Base-by-base conservation (phyloP, 2,888 invertebrate genomes). In the Dicycla oo region DNA sequence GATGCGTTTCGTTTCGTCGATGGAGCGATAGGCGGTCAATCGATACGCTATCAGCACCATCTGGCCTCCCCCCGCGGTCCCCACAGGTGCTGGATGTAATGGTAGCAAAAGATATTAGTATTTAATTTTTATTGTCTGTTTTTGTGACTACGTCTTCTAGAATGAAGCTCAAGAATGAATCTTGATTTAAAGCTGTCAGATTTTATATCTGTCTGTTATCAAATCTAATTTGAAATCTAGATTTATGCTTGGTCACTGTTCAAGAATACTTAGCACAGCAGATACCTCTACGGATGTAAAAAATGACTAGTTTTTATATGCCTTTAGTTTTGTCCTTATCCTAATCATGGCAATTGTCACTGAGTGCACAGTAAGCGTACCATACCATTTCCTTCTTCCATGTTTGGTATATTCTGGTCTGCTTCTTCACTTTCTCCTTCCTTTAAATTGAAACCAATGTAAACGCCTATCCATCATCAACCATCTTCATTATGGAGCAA, bases 11-110 rank as follows among this genome's bases (percentile, higher is more conserved):
- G 87, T 90, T 87, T 83, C 75, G 73, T 84, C 83, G 90, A 90
- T 90, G 82, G 71, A 76, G 73, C 87, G 92, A 91, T 92, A 90
- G 86, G 83, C 82, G 88, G 86, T 85, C 89, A 88, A 91, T 91
- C 91, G 91, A 93, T 92, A 88, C 82, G 83, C 88, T 92, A 93
- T 93, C 93, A 86, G 86, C 69, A 68, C 65, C 78, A 84, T 85
- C 88, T 80, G 76, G 75, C 75, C 82, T 76, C 69, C 64, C 79
- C 77, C 68, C 81, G 49, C 69, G 58, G 66, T 72, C 86, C 85
- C 86, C 83, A 85, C 88, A 87, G 88, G 87, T 88, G 82, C 71
- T 69, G 53, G 63, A 20, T 60, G 88, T 90, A 90, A 70, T 54
- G 89, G 80, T 82, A 83, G 88, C 81, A 84, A 47, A 83, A 75